Percentiles rank a stretch among this genome's conserved stretches.
phyloP scores from a whole-genome alignment of 2,113 vertebrate genomes.

The Trogon melanurus region DNA sequence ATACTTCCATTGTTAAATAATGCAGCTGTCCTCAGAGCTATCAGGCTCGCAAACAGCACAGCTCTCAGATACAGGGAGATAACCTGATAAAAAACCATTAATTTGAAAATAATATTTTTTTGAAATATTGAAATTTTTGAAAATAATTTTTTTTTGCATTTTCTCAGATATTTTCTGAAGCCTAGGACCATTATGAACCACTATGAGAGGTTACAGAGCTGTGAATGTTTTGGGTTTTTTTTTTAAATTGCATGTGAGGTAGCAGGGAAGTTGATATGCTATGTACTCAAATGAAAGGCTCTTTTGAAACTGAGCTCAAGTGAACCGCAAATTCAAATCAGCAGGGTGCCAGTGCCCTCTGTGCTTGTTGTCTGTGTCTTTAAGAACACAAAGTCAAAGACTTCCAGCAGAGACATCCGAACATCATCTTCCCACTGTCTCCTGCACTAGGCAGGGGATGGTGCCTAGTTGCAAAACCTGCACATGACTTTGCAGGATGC shows the following conservation, averaged over 20 bases:
- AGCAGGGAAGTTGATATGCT: conserved; percentile 63
- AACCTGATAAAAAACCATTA: conserved; percentile 66
- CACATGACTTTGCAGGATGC: accelerated
- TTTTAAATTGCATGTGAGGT: conserved; percentile 56
- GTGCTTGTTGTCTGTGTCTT: conserved; percentile 57
- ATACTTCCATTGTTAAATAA: conserved; percentile 72
- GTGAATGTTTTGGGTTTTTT: conserved; percentile 23
- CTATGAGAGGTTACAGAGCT: conserved; percentile 64
- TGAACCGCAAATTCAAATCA: conserved; percentile 72
- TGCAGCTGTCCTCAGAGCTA: conserved; percentile 63
- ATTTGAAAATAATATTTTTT: conserved; percentile 49
- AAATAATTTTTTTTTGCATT: conserved; percentile 59
- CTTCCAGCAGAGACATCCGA: conserved; percentile 49
- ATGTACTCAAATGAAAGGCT: conserved; percentile 76
- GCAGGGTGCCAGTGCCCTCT: conserved; percentile 68
- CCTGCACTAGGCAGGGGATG: not conserved
- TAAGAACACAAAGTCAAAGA: conserved; percentile 65
- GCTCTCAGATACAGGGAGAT: conserved; percentile 54
- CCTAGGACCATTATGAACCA: conserved; percentile 29
- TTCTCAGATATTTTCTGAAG: conserved; percentile 32
- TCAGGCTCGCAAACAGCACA: conserved; percentile 33
- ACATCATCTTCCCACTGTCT: conserved; percentile 33
- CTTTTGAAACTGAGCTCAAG: conserved; percentile 68
- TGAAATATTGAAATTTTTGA: no score
- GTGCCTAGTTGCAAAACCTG: not conserved